A percentile compares a stretch with the other conserved stretches of the same genome.
Conservation (phyloP, 1,140 invertebrate species). For the Hetaerina americana region DNA sequence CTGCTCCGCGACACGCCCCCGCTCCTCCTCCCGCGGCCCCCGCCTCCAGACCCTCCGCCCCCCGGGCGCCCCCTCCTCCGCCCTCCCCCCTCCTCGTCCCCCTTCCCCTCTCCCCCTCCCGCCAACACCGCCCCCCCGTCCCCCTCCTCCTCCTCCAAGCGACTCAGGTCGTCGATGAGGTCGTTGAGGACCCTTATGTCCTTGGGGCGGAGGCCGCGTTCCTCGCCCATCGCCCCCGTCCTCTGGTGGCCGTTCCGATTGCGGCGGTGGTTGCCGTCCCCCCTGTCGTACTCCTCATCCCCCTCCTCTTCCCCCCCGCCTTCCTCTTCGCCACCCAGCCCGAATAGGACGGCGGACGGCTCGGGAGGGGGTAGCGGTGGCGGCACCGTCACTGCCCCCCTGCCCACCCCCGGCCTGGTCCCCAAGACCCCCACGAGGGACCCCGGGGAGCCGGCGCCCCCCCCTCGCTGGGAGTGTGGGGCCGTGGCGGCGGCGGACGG, state of each 20-base stretch:
- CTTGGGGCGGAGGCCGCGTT: conserved; percentile 6
- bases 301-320: no score
- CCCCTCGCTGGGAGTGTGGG: conserved; percentile 8
- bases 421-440: background rate
- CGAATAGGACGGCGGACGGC: background rate
- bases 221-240: background rate
- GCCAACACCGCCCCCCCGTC: background rate
- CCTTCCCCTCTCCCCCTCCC: background rate
- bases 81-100: background rate
- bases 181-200: conserved; percentile 12
- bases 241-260: no score
- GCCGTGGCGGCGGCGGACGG: conserved; percentile 8
- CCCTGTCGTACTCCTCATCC: no score
- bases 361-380: background rate
- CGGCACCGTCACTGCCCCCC: background rate
- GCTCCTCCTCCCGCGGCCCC: background rate
- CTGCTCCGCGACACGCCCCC: background rate
- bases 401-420: background rate
- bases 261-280: no score
- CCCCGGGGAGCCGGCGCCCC: background rate
- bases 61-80: background rate
- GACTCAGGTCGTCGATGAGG: conserved; percentile 11
- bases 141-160: background rate
- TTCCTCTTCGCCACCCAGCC: no score
- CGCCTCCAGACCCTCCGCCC: background rate